Evolutionary conservation across 2,888 invertebrate species (phyloP), one percentile per base, ranked within the genome.

Genomic region (Tachina lurida): DNA sequence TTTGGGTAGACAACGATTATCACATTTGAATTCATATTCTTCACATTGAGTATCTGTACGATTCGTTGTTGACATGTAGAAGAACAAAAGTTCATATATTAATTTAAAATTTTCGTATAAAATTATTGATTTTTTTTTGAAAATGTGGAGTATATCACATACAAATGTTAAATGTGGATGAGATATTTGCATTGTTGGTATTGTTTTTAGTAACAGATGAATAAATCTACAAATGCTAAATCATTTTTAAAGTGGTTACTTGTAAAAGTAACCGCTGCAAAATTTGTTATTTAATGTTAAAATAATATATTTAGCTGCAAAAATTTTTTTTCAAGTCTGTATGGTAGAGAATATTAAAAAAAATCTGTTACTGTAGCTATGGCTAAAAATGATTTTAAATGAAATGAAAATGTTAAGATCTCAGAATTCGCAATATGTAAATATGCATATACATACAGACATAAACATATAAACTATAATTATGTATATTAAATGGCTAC

Each of bases 21-120:
- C 95, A 90, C 96, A 96, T 87, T 93, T 93, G 90, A 95, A 94
- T 91, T 96, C 95, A 17, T 94, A 94, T 15, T 88, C 89, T 49
- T 82, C 70, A 88, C 92, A 92, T 45, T 65, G 52, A 17, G 52
- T 75, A 62, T 75, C 81, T 81, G 75, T 62, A 60, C 47, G 89
- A 88, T 58, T 43, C 71, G 83, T 58, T 19, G 17, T 31, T 62
- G 3, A 41, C 67, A 70, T 58, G n/a, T 65, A 45, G 68, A 70
- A 67, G 68, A 80, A 45, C 68, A 81, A 83, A 77, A 76, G 56
- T 52, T 67, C 17, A 67, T 54, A 39, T 65, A 73, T 71, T 83
- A 83, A 80, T 62, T 62, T 31, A 17, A 71, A 49, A 68, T 47
- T 39, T 41, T 54, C 45, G 49, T 41, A 47, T 45, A 17, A 41